phyloP scores from a whole-genome alignment of 2,113 vertebrate genomes.

The Hymenochirus boettgeri region DNA sequence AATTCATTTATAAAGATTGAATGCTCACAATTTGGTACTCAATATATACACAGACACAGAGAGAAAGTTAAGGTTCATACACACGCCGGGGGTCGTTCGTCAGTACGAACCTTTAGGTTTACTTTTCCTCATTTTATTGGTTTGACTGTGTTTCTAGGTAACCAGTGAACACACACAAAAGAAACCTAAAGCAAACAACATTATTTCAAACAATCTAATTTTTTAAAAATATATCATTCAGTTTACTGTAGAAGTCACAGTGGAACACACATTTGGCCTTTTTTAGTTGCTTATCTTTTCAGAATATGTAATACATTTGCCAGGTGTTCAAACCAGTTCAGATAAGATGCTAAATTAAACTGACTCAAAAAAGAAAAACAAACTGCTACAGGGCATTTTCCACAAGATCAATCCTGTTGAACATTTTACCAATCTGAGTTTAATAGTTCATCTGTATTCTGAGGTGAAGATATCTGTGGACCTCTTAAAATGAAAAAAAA shows the following conservation, averaged over 20 bases:
- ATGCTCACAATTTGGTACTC: too few species aligned
- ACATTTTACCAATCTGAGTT: conserved; percentile 3
- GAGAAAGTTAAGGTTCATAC: too few species aligned
- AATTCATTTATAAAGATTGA: too few species aligned
- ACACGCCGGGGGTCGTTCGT: too few species aligned
- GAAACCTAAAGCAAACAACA: not conserved
- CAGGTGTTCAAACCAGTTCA: conserved; percentile 6
- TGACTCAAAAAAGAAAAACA: not conserved
- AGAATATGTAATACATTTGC: conserved; percentile 8
- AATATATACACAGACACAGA: too few species aligned
- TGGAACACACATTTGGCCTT: not conserved
- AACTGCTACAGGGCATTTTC: conserved; percentile 7
- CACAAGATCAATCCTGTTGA: conserved; percentile 9
- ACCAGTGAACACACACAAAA: too few species aligned
- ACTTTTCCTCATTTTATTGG: too few species aligned
- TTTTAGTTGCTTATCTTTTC: not conserved
- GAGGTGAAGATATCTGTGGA: not conserved
- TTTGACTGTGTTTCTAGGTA: too few species aligned
- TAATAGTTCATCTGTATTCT: conserved; percentile 1
- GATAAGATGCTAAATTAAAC: conserved; percentile 16
- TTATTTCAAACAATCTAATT: not conserved
- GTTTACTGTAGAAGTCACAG: not conserved
- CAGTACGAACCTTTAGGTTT: too few species aligned
- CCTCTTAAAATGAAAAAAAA: conserved; percentile 1
- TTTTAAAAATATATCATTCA: not conserved